Evolutionary conservation across 2,113 vertebrate species (phyloP).

Genomic region (Hiodon alosoides): DNA sequence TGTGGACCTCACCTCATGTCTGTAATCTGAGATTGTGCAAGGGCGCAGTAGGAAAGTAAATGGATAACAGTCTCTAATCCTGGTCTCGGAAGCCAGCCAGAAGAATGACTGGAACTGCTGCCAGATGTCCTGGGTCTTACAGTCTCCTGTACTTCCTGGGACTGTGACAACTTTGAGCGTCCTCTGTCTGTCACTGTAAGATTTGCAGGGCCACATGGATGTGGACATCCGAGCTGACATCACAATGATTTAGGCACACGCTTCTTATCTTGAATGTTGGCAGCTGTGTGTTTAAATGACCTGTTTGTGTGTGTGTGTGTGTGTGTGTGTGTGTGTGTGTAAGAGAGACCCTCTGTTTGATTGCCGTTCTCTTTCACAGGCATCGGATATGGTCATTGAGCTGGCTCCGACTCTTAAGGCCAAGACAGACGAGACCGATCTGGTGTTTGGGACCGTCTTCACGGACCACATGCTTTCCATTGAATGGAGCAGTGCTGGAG

Average conservation of each 20-base stretch:
- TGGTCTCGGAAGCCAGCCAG: neutral
- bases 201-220: neutral
- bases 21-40: conserved; percentile 58
- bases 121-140: neutral
- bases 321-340: conserved; percentile 14
- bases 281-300: neutral
- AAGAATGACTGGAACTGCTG: neutral
- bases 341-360: too few species aligned
- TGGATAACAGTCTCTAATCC: conserved; percentile 43
- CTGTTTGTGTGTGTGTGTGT: neutral
- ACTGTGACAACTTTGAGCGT: conserved; percentile 4
- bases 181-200: conserved; percentile 4
- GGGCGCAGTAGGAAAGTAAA: conserved; percentile 26
- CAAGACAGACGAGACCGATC: conserved; percentile 64
- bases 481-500: conserved; percentile 69
- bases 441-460: conserved; percentile 76
- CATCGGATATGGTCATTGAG: conserved; percentile 67
- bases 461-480: conserved; percentile 87
- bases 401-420: conserved; percentile 54
- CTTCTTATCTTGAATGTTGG: too few species aligned
- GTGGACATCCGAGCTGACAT: too few species aligned
- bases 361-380: conserved; percentile 47
- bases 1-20: conserved; percentile 10
- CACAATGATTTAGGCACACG: too few species aligned
- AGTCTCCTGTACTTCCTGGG: neutral